phyloP scores from a whole-genome alignment of 2,797 vertebrate genomes.

The Yasuhikotakia modesta region DNA sequence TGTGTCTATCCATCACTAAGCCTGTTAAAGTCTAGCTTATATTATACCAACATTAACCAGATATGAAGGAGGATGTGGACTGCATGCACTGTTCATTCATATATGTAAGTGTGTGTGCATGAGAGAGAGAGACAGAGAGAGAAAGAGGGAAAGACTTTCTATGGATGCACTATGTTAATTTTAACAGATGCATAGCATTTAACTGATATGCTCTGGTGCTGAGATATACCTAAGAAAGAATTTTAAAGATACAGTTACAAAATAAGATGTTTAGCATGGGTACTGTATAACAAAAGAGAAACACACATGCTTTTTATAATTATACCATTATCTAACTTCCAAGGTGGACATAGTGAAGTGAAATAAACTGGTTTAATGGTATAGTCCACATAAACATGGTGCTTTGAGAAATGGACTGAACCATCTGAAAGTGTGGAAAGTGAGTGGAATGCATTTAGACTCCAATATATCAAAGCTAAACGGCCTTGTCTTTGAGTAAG shows the following conservation, averaged over 20 bases:
- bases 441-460: slow-evolving; percentile 4
- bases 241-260: not conserved
- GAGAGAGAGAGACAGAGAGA: not conserved
- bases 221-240: too few relatives aligned
- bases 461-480: slow-evolving; percentile 40
- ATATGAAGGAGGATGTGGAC: too few relatives aligned
- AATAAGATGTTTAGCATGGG: not conserved
- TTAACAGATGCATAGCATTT: not conserved
- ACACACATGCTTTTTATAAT: not conserved
- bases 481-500: slow-evolving; percentile 32
- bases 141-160: not conserved
- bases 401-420: not conserved
- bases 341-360: not conserved
- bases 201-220: too few relatives aligned
- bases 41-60: too few relatives aligned
- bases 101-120: too few relatives aligned
- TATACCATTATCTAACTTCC: not conserved
- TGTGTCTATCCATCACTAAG: too few relatives aligned
- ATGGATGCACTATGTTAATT: not conserved
- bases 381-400: not conserved
- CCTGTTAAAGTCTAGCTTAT: too few relatives aligned
- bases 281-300: not conserved
- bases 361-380: not conserved
- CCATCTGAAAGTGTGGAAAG: slow-evolving; percentile 4
- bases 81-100: too few relatives aligned